These are phyloP conservation scores for Bubo bubo DNA, from an alignment of 2,113 vertebrate genomes.

Conservation along the genomic window DNA sequence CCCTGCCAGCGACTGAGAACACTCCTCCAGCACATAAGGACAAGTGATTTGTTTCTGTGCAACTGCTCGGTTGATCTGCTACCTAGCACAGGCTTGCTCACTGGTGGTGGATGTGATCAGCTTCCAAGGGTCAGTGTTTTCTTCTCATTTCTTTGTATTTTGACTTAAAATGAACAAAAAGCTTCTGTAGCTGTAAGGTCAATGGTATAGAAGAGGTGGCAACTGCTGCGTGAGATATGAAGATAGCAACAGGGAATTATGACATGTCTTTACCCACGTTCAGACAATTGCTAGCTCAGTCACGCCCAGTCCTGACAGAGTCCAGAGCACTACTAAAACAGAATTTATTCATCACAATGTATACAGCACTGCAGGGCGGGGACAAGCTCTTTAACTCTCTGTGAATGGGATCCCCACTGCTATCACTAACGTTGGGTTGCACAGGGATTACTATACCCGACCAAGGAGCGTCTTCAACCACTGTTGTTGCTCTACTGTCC, in stretches of 20 bases:
- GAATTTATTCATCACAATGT: background rate
- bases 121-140: background rate
- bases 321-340: background rate
- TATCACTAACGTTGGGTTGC: background rate
- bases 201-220: background rate
- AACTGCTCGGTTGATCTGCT: background rate
- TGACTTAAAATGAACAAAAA: background rate
- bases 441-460: background rate
- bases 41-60: background rate
- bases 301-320: background rate
- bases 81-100: background rate
- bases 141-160: background rate
- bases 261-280: background rate
- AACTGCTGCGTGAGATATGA: background rate
- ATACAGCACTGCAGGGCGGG: too few relatives aligned
- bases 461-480: accelerated
- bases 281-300: background rate
- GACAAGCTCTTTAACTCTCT: background rate
- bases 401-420: background rate
- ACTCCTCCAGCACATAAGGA: background rate
- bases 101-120: background rate
- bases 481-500: background rate
- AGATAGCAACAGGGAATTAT: background rate
- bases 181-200: background rate
- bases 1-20: background rate